Evolutionary conservation across 2,797 vertebrate species (phyloP), one percentile per base, ranked within the genome.

Genomic region (Graptemys geographica): DNA sequence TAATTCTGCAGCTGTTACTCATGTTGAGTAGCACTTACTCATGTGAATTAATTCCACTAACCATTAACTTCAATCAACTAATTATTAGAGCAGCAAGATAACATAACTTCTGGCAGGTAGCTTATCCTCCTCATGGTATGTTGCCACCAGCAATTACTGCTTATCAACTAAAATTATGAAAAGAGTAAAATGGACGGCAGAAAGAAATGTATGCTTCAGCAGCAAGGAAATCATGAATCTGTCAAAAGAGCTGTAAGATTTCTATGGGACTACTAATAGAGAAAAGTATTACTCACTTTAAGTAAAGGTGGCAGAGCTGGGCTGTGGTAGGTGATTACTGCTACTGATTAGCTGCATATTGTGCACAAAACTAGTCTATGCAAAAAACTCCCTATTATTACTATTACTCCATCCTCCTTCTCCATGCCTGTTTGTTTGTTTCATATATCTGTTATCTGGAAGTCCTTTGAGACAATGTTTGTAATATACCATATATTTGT

Each of bases 171-270:
- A 79, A 83, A 74, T 84, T 90, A 69, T n/a, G 86, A 89, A 92
- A 81, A 85, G 59, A 94, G 89, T 84, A 69, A 94, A 93, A 76
- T 2, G 33, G 59, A 69, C 86, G 90, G 87, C 65, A 80, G 91
- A 76, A 82, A 53, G 74, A 93, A 89, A 74, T 89, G 88, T 52
- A 89, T 93, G 84, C 81, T 89, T 90, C 90, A 86, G 52, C 76
- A 51, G 81, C 56, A 95, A 87, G 52, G 56, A 94, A 80, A 19
- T 41, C 83, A 91, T 79, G 86, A 88, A 89, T 72, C 56, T 83
- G 81, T 86, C 79, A 53, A 53, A 94, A 91, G 88, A 0, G 27
- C 79, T 41, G 8, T 62, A 49, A 15, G 86, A 25, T 23, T 31
- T 23, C 37, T 74, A 27, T 87, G 15, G 6, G 23, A 84, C 89